These are phyloP conservation scores for Trachelus stipa DNA, from an alignment of 2,888 invertebrate species.

Conservation along the genomic window DNA sequence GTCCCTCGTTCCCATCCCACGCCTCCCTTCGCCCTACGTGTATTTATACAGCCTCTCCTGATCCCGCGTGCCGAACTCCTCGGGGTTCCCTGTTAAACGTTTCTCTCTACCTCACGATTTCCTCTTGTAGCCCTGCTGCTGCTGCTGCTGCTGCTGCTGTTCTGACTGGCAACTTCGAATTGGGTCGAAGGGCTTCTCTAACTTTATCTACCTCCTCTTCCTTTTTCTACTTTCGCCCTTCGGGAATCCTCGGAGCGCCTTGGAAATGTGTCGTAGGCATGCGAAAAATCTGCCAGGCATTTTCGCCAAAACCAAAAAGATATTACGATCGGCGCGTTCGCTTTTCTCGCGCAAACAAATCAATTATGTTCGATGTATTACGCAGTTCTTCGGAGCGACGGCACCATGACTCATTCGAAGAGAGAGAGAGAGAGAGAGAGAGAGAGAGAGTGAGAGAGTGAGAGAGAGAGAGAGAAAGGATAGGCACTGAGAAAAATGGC, in stretches of 20 bases:
- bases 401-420: background rate
- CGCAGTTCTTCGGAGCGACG: background rate
- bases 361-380: slow-evolving; percentile 39
- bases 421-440: background rate
- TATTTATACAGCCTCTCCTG: background rate
- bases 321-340: background rate
- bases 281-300: background rate
- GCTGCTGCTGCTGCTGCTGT: background rate
- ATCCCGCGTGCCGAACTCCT: background rate
- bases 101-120: slow-evolving; percentile 6
- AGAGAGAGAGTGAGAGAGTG: background rate
- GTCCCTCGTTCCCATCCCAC: background rate
- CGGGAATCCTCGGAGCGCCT: background rate
- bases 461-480: slow-evolving; percentile 13
- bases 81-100: background rate
- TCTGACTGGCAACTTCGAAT: background rate
- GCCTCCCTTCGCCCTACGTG: background rate
- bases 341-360: slow-evolving; percentile 43
- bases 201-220: background rate
- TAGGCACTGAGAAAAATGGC: background rate
- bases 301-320: background rate
- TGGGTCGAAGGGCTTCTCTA: background rate
- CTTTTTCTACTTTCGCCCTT: background rate
- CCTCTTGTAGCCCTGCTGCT: background rate
- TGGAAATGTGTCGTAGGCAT: background rate